Conservation (phyloP, 2,888 invertebrate species). For the Dasysyrphus albostriatus region DNA sequence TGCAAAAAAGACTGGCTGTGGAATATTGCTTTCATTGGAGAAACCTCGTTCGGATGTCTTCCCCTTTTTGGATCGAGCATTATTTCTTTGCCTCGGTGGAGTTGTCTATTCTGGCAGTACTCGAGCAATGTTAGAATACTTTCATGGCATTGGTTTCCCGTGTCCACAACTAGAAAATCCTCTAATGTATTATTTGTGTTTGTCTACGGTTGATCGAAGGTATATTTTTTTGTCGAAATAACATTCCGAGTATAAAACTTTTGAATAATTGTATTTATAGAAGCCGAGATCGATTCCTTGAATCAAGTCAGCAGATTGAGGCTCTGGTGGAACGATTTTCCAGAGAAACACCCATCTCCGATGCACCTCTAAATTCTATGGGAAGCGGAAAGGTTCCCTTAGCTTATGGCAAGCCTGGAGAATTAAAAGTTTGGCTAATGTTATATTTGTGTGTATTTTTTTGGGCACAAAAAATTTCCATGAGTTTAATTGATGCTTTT, state of each 20-base stretch:
- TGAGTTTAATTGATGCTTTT: neutral
- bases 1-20: conserved; percentile 95
- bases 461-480: neutral
- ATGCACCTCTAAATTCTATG: conserved; percentile 86
- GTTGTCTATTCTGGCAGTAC: conserved; percentile 97
- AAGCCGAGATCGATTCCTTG: conserved; percentile 95
- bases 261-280: conserved; percentile 78
- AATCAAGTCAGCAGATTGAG: conserved; percentile 96
- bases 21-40: conserved; percentile 95
- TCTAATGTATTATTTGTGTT: conserved; percentile 95
- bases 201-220: conserved; percentile 87
- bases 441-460: conserved; percentile 86
- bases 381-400: conserved; percentile 88
- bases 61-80: conserved; percentile 95
- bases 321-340: conserved; percentile 96
- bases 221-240: conserved; percentile 46
- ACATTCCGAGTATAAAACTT: too few relatives aligned
- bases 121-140: conserved; percentile 96
- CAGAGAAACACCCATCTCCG: conserved; percentile 90
- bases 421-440: conserved; percentile 88
- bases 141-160: conserved; percentile 97
- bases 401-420: conserved; percentile 90
- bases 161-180: conserved; percentile 99
- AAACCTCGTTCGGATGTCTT: conserved; percentile 97
- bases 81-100: conserved; percentile 95